Percentiles rank a stretch among this genome's conserved stretches.
Evolutionary conservation across 2,113 vertebrate genomes (phyloP).

Genomic region (Tenrec ecaudatus): DNA sequence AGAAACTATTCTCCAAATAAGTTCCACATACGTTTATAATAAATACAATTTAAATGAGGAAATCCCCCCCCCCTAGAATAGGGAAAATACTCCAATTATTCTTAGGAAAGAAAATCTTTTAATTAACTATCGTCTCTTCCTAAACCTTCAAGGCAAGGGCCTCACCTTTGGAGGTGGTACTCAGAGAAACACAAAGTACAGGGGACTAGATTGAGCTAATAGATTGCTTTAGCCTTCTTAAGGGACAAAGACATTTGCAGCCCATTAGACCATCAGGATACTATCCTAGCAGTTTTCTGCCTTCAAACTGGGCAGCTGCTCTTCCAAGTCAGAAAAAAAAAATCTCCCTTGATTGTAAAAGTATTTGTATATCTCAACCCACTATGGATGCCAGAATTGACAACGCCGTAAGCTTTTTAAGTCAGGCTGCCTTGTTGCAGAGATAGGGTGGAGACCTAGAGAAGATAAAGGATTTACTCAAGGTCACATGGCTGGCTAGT

Average conservation of each 20-base stretch:
- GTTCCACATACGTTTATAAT: conserved; percentile 62
- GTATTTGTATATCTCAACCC: conserved; percentile 23
- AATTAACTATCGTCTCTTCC: conserved; percentile 30
- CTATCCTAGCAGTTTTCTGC: background rate
- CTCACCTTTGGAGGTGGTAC: background rate
- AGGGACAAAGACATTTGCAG: conserved; percentile 14
- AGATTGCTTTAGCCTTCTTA: background rate
- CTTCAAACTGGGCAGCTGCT: background rate
- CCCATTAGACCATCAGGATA: background rate
- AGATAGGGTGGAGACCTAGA: background rate
- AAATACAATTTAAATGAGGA: conserved; percentile 70
- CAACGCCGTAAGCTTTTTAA: background rate
- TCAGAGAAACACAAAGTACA: conserved; percentile 20
- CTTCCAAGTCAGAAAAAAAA: conserved; percentile 23
- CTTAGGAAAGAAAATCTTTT: conserved; percentile 48
- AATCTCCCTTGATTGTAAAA: background rate
- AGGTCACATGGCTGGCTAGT: background rate
- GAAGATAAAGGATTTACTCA: background rate
- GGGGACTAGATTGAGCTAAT: background rate
- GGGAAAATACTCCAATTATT: conserved; percentile 52
- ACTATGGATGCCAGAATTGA: conserved; percentile 33
- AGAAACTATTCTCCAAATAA: conserved; percentile 65
- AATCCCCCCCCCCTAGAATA: conserved; percentile 51
- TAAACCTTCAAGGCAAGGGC: background rate
- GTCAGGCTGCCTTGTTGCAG: background rate